phyloP scores from a whole-genome alignment of 2,113 vertebrate species.

The Zosterops lateralis region DNA sequence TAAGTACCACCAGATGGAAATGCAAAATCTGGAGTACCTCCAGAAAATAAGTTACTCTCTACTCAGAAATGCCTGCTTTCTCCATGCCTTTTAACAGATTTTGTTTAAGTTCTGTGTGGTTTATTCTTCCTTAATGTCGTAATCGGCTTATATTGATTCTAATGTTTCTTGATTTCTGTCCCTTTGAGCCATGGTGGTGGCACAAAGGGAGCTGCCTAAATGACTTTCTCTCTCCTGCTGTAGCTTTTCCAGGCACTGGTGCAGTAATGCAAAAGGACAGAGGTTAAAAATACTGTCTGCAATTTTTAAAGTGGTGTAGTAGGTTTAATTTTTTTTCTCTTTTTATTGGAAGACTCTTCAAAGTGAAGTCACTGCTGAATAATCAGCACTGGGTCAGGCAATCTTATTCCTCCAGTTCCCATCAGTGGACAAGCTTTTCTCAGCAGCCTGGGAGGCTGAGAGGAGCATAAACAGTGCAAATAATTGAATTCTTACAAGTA shows the following conservation, averaged over 20 bases:
- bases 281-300: slow-evolving; percentile 38
- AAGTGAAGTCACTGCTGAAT: slow-evolving; percentile 14
- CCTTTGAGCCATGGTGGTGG: neutral
- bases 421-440: neutral
- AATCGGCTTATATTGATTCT: neutral
- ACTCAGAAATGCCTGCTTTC: neutral
- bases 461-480: neutral
- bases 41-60: neutral
- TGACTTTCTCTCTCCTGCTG: neutral
- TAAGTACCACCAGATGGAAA: neutral
- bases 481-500: neutral
- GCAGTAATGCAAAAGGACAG: slow-evolving; percentile 43
- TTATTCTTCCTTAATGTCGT: neutral
- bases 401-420: neutral
- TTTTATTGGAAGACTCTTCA: neutral
- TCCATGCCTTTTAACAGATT: neutral
- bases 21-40: neutral
- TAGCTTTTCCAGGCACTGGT: slow-evolving; percentile 5
- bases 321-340: neutral
- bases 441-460: neutral
- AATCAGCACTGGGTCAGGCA: neutral
- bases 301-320: neutral
- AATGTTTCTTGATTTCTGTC: slow-evolving; percentile 34
- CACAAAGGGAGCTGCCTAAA: neutral
- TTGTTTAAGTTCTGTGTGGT: neutral